Percentiles rank a stretch among this genome's conserved stretches.
Conservation (phyloP, 2,113 vertebrate genomes). For the Oryzias melastigma region DNA sequence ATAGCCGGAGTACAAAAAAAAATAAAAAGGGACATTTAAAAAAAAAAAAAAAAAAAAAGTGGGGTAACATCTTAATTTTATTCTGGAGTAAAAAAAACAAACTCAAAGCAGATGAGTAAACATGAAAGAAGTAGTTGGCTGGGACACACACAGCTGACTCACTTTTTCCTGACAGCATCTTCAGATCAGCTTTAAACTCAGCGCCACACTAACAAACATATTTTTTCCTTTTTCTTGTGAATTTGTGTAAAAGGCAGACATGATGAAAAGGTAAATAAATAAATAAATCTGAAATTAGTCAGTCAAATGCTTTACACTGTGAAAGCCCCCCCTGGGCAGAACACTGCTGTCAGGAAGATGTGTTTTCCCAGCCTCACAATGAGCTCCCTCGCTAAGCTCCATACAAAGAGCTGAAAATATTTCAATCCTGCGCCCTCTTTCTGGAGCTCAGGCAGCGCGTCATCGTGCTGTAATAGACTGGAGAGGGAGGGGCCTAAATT, state of each 20-base stretch:
- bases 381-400: slow-evolving; percentile 11
- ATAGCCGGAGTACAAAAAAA: slow-evolving; percentile 4
- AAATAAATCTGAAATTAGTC: slow-evolving; percentile 39
- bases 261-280: slow-evolving; percentile 28
- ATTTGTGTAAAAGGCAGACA: slow-evolving; percentile 33
- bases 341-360: slow-evolving; percentile 11
- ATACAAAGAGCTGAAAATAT: slow-evolving; percentile 27
- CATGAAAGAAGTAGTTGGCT: slow-evolving; percentile 20
- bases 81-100: slow-evolving; percentile 23
- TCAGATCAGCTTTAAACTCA: slow-evolving; percentile 16
- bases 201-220: slow-evolving; percentile 22
- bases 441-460: not conserved
- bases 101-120: slow-evolving; percentile 18
- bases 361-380: slow-evolving; percentile 15
- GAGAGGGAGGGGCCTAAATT: not conserved
- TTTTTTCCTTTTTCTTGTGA: slow-evolving; percentile 34
- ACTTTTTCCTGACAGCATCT: slow-evolving; percentile 11
- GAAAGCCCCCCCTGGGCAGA: slow-evolving; percentile 18
- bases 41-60: slow-evolving; percentile 16
- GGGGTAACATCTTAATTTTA: slow-evolving; percentile 29
- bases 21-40: not conserved
- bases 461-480: not conserved
- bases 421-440: slow-evolving; percentile 13
- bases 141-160: slow-evolving; percentile 40
- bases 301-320: slow-evolving; percentile 45